Base-by-base conservation (phyloP, 2,888 invertebrate genomes). In the Volucella zonaria region DNA sequence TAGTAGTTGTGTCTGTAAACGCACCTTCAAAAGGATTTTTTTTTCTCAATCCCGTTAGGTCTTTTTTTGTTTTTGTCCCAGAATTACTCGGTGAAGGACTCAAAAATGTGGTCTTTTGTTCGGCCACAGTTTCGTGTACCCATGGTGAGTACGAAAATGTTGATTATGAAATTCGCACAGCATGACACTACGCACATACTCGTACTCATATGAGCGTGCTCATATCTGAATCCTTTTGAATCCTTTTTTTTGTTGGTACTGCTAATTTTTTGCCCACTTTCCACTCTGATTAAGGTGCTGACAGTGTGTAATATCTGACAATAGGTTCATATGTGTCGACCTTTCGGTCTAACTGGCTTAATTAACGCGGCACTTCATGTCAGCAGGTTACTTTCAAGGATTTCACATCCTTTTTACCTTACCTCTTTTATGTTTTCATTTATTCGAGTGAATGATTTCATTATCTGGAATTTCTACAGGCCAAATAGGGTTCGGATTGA, bases 41-140 rank as follows among this genome's bases (percentile, higher is more conserved):
- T 56, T 15, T 12, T 40, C 42, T 45, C 47, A 40, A n/a, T 38
- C 12, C 43, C 40, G 52, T 52, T 47, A 31, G 42, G 23, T 61
- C 14, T 47, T 62, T 23, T 43, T 61, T 58, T 23, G 18, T 2
- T 23, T 73, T 73, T 56, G 15, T 51, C 58, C 38, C 11, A 68
- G 11, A 42, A 54, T 59, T 54, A 54, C 43, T 64, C 56, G 73
- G 82, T 47, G 56, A 71, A 76, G 49, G 66, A 83, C 70, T 80
- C 70, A 70, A 70, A 83, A 83, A 83, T 83, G 83, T 62, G 83
- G 83, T 83, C 83, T 71, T 6, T 80, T 83, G 83, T 83, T 80
- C 83, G 75, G 83, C 71, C 80, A 83, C 83, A 83, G 66, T 59
- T 58, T 61, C 62, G 43, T 15, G 15, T 67, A 14, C 42, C 51